Evolutionary conservation across 2,113 vertebrate genomes (phyloP), one percentile per base, ranked within the genome.

Genomic region (Entelurus aequoreus): DNA sequence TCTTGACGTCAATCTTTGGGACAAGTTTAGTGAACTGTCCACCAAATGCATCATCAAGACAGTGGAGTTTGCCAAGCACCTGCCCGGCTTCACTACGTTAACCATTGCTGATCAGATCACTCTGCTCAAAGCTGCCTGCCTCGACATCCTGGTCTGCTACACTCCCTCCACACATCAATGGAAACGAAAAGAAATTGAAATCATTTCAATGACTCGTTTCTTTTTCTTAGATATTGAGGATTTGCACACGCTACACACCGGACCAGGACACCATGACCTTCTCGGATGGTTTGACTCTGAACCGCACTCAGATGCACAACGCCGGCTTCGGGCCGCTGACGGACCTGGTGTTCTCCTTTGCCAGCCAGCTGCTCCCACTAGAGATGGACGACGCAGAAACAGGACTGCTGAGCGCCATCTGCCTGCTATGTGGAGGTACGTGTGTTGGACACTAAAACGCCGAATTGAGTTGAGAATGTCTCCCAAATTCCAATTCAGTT

Each of bases 371-470:
- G 81, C 92, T 97, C 58, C 94, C 94, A 0, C 89, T 98, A 72
- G 89, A 96, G 87, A 96, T 97, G 95, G 94, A 98, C 5, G 94
- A 98, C 0, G 90, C 94, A 0, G 95, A 98, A 87, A 97, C 94
- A 0, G 94, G 95, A 16, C 87, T 97, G 59, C 94, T 98, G 50
- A 96, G 94, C 0, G 95, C 94, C 88, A 98, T 97, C 88, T 97
- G 95, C 83, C 93, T 97, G 88, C 94, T 97, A 77, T 97, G 94
- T 13, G 95, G 94, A 90, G 95, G 94, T 97, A 88, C 65, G 46
- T 42, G 15, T 55, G 15, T 38, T 38, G 12, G 37, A 56, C 54
- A 14, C 36, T 15, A 1, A 8, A 14, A 15, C 3, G 1, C 28
- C 28, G 28, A 28, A 28, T 28, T 28, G 28, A 3, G 28, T 28